A percentile compares a stretch with the other conserved stretches of the same genome.
Conservation (phyloP, 2,113 vertebrate species). For the Stegostoma tigrinum region DNA sequence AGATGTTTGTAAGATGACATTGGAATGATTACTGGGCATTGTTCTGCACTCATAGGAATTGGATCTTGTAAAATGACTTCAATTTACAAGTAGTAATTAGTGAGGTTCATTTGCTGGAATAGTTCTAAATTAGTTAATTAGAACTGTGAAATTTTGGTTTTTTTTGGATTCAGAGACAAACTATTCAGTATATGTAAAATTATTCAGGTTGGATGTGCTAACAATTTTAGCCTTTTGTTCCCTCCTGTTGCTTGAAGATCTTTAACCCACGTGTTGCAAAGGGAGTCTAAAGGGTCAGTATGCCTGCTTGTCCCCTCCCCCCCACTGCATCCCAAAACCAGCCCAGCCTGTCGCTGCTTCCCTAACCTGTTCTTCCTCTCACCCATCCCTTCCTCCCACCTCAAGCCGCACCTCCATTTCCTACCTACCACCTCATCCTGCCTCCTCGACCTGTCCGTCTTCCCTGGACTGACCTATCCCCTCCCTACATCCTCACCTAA, state of each 20-base stretch:
- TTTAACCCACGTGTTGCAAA: background rate
- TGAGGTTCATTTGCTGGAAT: background rate
- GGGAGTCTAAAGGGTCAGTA: background rate
- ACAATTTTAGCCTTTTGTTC: background rate
- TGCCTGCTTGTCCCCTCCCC: no score
- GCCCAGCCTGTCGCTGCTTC: no score
- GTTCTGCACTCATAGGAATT: background rate
- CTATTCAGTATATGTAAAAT: background rate
- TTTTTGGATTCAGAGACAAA: background rate
- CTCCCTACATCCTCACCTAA: no score
- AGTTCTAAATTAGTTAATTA: background rate
- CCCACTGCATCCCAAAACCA: no score
- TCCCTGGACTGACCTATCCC: no score
- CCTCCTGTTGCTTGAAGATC: background rate
- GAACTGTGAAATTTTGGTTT: background rate
- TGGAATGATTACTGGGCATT: background rate
- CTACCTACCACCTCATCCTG: no score
- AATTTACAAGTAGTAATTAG: background rate
- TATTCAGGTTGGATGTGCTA: background rate
- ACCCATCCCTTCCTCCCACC: no score
- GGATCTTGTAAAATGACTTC: background rate
- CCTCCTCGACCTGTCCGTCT: no score
- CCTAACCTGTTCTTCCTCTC: no score
- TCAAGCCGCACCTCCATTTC: no score
- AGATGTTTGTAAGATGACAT: background rate